Conservation (phyloP, 2,797 vertebrate species). For the Amphiprion clarkii region DNA sequence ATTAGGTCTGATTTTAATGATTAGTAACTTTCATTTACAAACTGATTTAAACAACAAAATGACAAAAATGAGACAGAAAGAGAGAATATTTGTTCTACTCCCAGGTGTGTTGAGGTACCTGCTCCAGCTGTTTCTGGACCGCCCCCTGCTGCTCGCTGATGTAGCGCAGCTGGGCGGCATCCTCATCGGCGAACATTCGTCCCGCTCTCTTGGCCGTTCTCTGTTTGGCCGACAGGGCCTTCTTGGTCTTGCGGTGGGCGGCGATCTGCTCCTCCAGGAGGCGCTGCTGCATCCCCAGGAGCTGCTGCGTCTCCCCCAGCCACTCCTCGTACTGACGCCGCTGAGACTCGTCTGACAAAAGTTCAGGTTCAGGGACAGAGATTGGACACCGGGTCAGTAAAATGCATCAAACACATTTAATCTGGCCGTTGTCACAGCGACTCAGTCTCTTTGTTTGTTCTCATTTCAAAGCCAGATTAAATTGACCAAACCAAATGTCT, state of each 20-base stretch:
- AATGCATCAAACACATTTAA: no score
- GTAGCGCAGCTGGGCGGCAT: conserved; percentile 91
- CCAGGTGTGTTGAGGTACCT: conserved; percentile 81
- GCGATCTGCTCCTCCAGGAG: conserved; percentile 97
- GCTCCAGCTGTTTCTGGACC: conserved; percentile 97
- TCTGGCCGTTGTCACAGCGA: no score
- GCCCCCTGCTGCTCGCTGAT: conserved; percentile 94
- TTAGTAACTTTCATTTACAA: no score
- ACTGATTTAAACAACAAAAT: no score
- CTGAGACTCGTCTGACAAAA: conserved; percentile 89
- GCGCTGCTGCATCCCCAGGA: conserved; percentile 98
- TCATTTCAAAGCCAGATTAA: no score
- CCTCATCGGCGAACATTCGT: conserved; percentile 92
- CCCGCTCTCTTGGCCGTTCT: conserved; percentile 95
- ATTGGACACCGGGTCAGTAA: no score
- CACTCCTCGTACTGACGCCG: conserved; percentile 95
- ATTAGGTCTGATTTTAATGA: no score
- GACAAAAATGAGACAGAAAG: no score
- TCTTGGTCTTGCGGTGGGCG: conserved; percentile 95
- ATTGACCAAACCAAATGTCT: no score
- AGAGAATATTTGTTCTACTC: no score
- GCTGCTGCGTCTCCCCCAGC: conserved; percentile 95
- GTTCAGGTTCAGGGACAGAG: no score
- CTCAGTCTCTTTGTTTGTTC: no score
- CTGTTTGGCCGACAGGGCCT: conserved; percentile 97